These are phyloP conservation scores for Rosalia funebris DNA, from an alignment of 2,888 invertebrate genomes.

Conservation along the genomic window DNA sequence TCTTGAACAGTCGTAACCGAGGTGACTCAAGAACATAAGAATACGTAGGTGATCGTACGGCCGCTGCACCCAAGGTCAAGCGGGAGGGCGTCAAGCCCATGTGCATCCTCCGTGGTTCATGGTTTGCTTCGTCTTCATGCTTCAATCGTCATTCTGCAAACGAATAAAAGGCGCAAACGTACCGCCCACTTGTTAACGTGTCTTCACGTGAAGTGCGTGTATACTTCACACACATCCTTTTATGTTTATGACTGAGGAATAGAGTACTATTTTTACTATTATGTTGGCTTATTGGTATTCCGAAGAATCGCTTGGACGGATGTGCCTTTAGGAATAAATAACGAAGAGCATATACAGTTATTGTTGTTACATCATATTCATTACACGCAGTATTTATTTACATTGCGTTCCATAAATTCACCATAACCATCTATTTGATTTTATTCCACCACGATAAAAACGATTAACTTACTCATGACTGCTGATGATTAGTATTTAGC, in stretches of 20 bases:
- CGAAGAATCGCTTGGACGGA: not conserved
- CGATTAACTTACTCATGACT: too few species aligned
- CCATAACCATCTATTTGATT: too few species aligned
- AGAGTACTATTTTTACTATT: constrained; percentile 17
- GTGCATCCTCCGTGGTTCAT: constrained; percentile 28
- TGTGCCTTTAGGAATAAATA: not conserved
- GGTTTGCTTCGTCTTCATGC: not conserved
- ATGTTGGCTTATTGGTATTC: constrained; percentile 19
- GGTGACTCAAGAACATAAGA: constrained; percentile 13
- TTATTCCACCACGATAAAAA: too few species aligned
- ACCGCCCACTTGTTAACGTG: constrained; percentile 31
- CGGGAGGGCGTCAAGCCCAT: constrained; percentile 40
- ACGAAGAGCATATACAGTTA: constrained; percentile 2
- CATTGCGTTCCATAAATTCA: too few species aligned
- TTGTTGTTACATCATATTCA: constrained; percentile 25
- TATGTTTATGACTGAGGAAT: constrained; percentile 1
- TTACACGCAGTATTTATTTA: not conserved
- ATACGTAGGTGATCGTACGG: constrained; percentile 38
- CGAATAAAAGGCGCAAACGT: not conserved
- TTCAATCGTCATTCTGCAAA: not conserved
- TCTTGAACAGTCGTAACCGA: too few species aligned
- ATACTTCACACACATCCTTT: constrained; percentile 13
- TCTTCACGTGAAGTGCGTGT: constrained; percentile 10
- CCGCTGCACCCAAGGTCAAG: constrained; percentile 47
- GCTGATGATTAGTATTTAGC: too few species aligned